A percentile compares a stretch with the other conserved stretches of the same genome.
phyloP scores from a whole-genome alignment of 2,113 vertebrate species.

The Rhinoptilus africanus region DNA sequence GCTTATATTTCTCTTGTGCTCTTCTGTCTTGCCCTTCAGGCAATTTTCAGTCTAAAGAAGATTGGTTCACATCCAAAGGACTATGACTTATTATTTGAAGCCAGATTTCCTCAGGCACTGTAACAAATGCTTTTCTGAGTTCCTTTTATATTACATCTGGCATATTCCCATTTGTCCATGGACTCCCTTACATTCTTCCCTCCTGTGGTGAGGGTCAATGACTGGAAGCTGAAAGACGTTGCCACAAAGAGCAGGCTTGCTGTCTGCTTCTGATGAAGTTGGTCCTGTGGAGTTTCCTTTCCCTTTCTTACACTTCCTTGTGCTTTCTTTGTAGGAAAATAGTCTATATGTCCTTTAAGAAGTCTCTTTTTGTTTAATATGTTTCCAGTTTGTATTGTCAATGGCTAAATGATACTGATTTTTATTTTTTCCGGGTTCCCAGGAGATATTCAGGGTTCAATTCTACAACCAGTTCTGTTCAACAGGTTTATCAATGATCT shows the following conservation, averaged over 20 bases:
- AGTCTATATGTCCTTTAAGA: neutral
- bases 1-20: neutral
- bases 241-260: neutral
- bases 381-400: neutral
- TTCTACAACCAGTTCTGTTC: neutral
- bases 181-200: neutral
- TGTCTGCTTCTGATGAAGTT: neutral
- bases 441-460: neutral
- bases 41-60: neutral
- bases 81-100: neutral
- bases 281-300: neutral
- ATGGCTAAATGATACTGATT: neutral
- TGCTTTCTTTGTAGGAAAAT: neutral
- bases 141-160: neutral
- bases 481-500: fast-evolving
- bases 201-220: neutral
- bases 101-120: neutral
- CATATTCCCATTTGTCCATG: neutral
- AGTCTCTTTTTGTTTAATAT: neutral
- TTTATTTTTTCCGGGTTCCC: neutral
- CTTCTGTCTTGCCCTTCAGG: neutral
- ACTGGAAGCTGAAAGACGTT: neutral
- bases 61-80: neutral
- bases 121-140: neutral
- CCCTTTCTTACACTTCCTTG: neutral